Percentiles rank a stretch among this genome's conserved stretches.
Conservation (phyloP, 2,113 vertebrate species). For the Cyphomyrus plagiostoma region DNA sequence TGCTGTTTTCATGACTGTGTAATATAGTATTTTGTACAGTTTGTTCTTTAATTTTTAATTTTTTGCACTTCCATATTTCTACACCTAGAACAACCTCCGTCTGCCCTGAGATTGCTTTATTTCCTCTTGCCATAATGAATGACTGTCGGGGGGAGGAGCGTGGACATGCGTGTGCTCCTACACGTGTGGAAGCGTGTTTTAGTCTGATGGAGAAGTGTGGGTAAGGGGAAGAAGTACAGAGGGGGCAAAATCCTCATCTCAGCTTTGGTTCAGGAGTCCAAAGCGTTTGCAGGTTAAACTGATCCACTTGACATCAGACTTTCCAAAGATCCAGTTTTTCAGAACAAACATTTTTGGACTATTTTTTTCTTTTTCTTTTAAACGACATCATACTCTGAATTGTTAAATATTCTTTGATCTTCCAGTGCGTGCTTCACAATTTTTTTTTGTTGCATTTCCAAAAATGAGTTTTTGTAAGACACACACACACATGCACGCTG, state of each 20-base stretch:
- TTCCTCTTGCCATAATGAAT: slow-evolving; percentile 50
- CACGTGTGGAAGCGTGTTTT: neutral
- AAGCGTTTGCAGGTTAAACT: slow-evolving; percentile 48
- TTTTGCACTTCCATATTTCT: slow-evolving; percentile 64
- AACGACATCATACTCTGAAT: slow-evolving; percentile 14
- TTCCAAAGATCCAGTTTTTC: slow-evolving; percentile 63
- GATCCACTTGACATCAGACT: slow-evolving; percentile 49
- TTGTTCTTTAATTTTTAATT: slow-evolving; percentile 45
- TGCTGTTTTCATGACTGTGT: slow-evolving; percentile 54
- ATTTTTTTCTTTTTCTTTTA: slow-evolving; percentile 16
- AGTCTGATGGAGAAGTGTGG: slow-evolving; percentile 25
- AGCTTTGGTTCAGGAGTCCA: slow-evolving; percentile 30
- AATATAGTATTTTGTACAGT: slow-evolving; percentile 66
- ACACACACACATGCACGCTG: neutral
- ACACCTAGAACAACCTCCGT: slow-evolving; percentile 51
- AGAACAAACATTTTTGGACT: slow-evolving; percentile 54
- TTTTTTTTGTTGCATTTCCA: slow-evolving; percentile 20
- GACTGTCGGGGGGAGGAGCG: slow-evolving; percentile 40
- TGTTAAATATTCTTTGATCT: slow-evolving; percentile 10
- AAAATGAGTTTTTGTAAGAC: slow-evolving; percentile 5
- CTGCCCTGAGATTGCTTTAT: slow-evolving; percentile 63
- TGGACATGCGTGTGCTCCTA: neutral
- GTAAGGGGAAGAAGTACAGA: slow-evolving; percentile 18
- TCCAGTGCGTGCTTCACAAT: slow-evolving; percentile 26
- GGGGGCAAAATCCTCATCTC: slow-evolving; percentile 13